phyloP scores from a whole-genome alignment of 2,888 invertebrate genomes.

The Seladonia tumulorum region DNA sequence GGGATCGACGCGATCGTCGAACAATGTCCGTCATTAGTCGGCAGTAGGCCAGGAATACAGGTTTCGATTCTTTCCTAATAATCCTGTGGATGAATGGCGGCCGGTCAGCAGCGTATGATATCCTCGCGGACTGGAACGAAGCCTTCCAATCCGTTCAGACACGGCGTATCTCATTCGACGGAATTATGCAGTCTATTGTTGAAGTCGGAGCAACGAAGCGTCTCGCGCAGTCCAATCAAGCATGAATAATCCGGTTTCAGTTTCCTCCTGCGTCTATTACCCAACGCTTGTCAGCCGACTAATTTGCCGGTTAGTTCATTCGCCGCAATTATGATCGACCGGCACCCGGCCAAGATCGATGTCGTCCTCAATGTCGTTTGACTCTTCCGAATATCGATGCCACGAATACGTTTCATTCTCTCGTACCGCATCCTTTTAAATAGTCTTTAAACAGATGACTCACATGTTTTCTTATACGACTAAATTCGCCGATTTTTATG shows the following conservation, averaged over 20 bases:
- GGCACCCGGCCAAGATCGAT: neutral
- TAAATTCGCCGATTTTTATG: too few species aligned
- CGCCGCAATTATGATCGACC: constrained; percentile 71
- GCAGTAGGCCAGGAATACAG: neutral
- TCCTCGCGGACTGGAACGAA: constrained; percentile 57
- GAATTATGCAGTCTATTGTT: constrained; percentile 76
- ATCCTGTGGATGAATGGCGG: constrained; percentile 43
- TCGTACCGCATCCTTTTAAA: too few species aligned
- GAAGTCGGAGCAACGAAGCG: constrained; percentile 71
- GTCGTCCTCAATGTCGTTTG: neutral
- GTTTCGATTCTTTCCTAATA: constrained; percentile 48
- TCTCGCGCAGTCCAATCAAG: constrained; percentile 75
- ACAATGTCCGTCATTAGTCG: constrained; percentile 47
- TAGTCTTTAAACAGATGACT: too few species aligned
- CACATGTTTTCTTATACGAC: too few species aligned
- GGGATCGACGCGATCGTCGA: constrained; percentile 9
- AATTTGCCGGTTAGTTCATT: constrained; percentile 77
- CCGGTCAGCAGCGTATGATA: constrained; percentile 36
- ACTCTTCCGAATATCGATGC: neutral
- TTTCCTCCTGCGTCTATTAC: constrained; percentile 78
- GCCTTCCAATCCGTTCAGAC: constrained; percentile 63
- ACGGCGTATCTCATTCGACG: constrained; percentile 68
- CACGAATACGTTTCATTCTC: neutral
- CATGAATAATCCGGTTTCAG: constrained; percentile 77
- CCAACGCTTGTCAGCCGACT: constrained; percentile 76